These are phyloP conservation scores for Leistus spinibarbis DNA, from an alignment of 2,888 invertebrate genomes.

Conservation along the genomic window DNA sequence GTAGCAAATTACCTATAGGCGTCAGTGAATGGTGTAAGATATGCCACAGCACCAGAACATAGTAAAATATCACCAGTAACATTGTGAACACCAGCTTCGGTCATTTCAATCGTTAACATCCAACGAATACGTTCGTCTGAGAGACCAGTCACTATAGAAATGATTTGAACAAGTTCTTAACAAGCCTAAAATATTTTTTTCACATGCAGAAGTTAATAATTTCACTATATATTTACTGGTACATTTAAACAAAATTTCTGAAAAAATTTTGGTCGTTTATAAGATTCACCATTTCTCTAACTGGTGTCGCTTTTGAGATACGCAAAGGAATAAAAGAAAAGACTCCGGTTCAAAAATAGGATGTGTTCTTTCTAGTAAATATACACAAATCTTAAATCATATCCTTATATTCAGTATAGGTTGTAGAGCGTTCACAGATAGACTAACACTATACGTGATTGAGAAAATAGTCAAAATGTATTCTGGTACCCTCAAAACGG, in stretches of 20 bases:
- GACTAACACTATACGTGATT: too few species aligned
- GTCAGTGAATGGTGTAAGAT: conserved; percentile 79
- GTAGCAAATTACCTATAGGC: conserved; percentile 59
- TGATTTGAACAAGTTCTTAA: too few species aligned
- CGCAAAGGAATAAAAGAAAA: neutral
- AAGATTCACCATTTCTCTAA: too few species aligned
- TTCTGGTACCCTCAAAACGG: too few species aligned
- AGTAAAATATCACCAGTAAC: conserved; percentile 76
- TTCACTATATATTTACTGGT: neutral
- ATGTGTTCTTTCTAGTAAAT: neutral
- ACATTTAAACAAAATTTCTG: neutral
- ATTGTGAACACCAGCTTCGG: conserved; percentile 63
- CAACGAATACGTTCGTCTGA: conserved; percentile 67
- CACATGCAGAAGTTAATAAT: too few species aligned
- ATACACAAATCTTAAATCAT: neutral
- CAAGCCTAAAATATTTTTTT: neutral
- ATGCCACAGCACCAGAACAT: conserved; percentile 75
- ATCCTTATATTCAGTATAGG: neutral
- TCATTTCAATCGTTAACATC: conserved; percentile 69
- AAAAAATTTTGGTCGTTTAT: too few species aligned
- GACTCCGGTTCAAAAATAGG: neutral
- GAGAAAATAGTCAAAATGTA: too few species aligned
- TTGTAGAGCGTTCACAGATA: neutral
- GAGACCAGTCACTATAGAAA: conserved; percentile 46
- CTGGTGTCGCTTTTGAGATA: too few species aligned